Evolutionary conservation across 2,113 vertebrate genomes (phyloP).

Genomic region (Eurystomus gularis): DNA sequence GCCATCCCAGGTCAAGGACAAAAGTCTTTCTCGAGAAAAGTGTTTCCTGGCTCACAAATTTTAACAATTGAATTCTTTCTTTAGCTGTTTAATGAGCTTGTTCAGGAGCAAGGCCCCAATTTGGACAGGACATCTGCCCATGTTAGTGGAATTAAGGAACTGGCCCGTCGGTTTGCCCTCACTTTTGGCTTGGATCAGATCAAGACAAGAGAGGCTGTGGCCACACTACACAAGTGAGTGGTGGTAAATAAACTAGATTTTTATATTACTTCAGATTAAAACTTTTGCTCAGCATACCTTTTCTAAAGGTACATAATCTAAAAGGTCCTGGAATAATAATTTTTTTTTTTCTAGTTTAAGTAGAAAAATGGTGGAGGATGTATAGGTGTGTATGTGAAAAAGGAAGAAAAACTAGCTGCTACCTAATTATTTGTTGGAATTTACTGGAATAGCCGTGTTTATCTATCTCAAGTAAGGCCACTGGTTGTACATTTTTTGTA

Average conservation of each 20-base stretch:
- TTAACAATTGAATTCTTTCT: slow-evolving; percentile 4
- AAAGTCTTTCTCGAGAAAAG: background rate
- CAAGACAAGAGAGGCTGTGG: slow-evolving; percentile 97
- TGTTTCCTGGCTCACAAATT: background rate
- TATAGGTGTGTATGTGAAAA: background rate
- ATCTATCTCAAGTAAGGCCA: background rate
- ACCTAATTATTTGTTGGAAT: background rate
- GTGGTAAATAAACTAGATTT: slow-evolving; percentile 51
- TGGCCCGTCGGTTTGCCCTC: slow-evolving; percentile 95
- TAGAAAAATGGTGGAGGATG: background rate
- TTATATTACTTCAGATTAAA: background rate
- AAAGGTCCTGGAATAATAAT: background rate
- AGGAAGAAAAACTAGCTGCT: background rate
- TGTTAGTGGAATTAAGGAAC: slow-evolving; percentile 96
- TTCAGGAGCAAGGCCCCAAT: slow-evolving; percentile 97
- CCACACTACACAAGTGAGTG: slow-evolving; percentile 96
- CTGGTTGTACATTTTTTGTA: no score
- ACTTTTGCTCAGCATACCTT: background rate
- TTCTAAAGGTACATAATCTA: background rate
- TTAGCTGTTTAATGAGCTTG: slow-evolving; percentile 96
- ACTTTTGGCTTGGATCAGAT: slow-evolving; percentile 98
- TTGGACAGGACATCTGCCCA: slow-evolving; percentile 96
- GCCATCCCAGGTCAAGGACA: background rate
- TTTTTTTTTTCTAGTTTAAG: background rate
- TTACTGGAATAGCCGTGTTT: background rate